phyloP scores from a whole-genome alignment of 2,797 vertebrate genomes.

The Lutjanus argentimaculatus region DNA sequence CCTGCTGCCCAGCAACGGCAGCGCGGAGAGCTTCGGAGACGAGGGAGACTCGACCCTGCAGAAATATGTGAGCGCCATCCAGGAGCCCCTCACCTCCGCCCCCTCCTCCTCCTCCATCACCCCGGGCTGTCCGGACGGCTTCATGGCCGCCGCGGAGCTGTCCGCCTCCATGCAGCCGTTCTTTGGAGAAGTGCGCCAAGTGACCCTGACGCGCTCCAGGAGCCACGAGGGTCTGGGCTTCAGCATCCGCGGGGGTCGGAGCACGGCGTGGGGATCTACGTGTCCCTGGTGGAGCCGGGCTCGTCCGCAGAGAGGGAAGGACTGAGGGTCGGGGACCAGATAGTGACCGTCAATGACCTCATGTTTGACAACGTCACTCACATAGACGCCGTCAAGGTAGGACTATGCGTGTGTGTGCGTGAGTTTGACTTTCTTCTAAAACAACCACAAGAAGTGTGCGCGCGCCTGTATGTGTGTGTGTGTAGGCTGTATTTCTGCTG shows the following conservation, averaged over 20 bases:
- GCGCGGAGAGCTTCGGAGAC: slow-evolving; percentile 50
- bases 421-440: not conserved
- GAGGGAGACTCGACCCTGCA: slow-evolving; percentile 58
- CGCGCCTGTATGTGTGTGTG: not conserved
- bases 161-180: not conserved
- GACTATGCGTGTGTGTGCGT: not conserved
- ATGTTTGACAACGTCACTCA: slow-evolving; percentile 91
- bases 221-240: slow-evolving; percentile 95
- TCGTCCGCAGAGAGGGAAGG: slow-evolving; percentile 94
- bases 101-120: too few relatives aligned
- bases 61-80: slow-evolving; percentile 57
- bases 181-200: slow-evolving; percentile 86
- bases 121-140: slow-evolving; percentile 56
- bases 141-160: slow-evolving; percentile 68
- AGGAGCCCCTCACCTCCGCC: slow-evolving; percentile 48
- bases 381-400: slow-evolving; percentile 94
- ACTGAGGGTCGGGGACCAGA: slow-evolving; percentile 94
- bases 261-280: slow-evolving; percentile 96
- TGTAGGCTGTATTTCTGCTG: too few relatives aligned
- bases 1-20: slow-evolving; percentile 62
- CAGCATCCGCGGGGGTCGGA: slow-evolving; percentile 95
- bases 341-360: slow-evolving; percentile 92
- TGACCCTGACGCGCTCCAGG: slow-evolving; percentile 90
- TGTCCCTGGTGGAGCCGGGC: slow-evolving; percentile 94
- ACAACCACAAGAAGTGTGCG: not conserved